Base-by-base conservation (phyloP, 2,888 invertebrate species). In the Pristionchus japonicus region DNA sequence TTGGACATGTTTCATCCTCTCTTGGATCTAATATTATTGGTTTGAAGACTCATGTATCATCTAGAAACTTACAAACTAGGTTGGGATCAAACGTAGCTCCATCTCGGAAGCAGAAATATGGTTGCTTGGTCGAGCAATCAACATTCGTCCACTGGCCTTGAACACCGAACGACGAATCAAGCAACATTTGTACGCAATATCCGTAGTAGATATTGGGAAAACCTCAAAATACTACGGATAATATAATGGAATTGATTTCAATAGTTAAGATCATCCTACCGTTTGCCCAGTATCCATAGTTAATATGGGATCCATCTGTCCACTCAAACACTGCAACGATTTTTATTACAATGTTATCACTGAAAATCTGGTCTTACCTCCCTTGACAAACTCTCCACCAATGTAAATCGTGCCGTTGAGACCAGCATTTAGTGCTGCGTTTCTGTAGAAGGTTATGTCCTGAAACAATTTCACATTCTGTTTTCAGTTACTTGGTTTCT, bases 131-230 rank as follows among this genome's bases (percentile, higher is more conserved):
- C 11, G 43, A 1, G 15, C 77, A 77, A 11, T 43, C 77, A 2
- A 77, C 17, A 47, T 77, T 77, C 2, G 77, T 77, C 77, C 77
- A 77, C 15, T 77, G 77, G 43, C 77, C 77, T 47, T 77, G 43
- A 47, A 27, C 27, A 1, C 43, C 43, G 27, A 43, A 43, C 34
- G 11, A 31, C 31, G 67, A 34, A 27, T 43, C 40, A 43, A 77
- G 23, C 43, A 77, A 27, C n/a, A 77, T n/a, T 34, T 77, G 77
- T 11, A 77, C 43, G 15, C 77, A 77, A 0, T 23, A 3, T 2
- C 77, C 77, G 27, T 47, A 77, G n/a, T 27, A 23, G 9, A n/a
- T 47, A 20, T 47, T 77, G 43, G 77, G 77, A 47, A 77, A 77
- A 15, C 43, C 77, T 77, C 4, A 47, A 43, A 57, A 57, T 0